Conservation (phyloP, 2,888 invertebrate genomes). For the Drosophila putrida region DNA sequence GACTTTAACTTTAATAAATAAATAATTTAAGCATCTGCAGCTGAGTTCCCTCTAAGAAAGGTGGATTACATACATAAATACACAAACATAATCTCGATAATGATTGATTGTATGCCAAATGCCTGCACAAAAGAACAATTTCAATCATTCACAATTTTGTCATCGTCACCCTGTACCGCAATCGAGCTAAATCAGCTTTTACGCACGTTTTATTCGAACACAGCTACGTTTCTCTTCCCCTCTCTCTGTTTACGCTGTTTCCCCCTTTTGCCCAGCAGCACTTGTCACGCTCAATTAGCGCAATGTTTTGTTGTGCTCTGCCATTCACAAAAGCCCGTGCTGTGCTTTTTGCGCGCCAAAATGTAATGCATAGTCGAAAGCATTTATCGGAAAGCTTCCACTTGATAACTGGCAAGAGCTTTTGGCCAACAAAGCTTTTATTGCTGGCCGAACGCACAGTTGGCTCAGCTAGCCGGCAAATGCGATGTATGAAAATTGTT, state of each 20-base stretch:
- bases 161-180: slow-evolving; percentile 61
- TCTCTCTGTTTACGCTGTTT: background rate
- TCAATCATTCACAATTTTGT: background rate
- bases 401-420: slow-evolving; percentile 35
- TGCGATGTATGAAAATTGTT: slow-evolving; percentile 70
- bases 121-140: slow-evolving; percentile 4
- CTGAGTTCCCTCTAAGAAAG: background rate
- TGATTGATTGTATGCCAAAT: slow-evolving; percentile 42
- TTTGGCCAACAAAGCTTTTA: slow-evolving; percentile 34
- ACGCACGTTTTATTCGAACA: slow-evolving; percentile 57
- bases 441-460: slow-evolving; percentile 40
- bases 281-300: slow-evolving; percentile 56
- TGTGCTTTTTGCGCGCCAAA: slow-evolving; percentile 67
- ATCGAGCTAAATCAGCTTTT: slow-evolving; percentile 49
- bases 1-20: background rate
- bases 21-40: background rate
- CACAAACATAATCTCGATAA: slow-evolving; percentile 5
- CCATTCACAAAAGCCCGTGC: slow-evolving; percentile 71
- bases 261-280: slow-evolving; percentile 1
- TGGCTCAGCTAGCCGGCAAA: slow-evolving; percentile 64
- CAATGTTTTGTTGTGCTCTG: slow-evolving; percentile 37
- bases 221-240: background rate
- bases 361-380: slow-evolving; percentile 35
- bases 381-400: slow-evolving; percentile 40
- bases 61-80: slow-evolving; percentile 11